Conservation (phyloP, 2,888 invertebrate species). For the Leptopilina syphax region DNA sequence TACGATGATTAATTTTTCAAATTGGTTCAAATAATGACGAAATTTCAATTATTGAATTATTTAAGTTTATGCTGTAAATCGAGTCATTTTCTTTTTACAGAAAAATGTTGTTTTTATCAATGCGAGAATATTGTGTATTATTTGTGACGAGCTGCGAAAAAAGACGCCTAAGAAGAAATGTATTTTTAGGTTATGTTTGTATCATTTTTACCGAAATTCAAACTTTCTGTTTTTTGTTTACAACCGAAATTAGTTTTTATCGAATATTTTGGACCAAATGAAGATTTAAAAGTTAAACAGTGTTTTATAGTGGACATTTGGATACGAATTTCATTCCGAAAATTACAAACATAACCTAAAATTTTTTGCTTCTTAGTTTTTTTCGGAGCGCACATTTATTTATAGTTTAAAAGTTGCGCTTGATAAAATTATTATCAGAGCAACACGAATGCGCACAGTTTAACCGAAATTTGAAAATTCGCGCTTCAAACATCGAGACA, state of each 20-base stretch:
- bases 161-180: too few species aligned
- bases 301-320: too few species aligned
- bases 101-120: slow-evolving; percentile 17
- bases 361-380: too few species aligned
- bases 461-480: not conserved
- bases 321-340: too few species aligned
- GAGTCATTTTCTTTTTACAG: not conserved
- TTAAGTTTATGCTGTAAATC: slow-evolving; percentile 28
- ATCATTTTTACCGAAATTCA: too few species aligned
- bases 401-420: slow-evolving; percentile 3
- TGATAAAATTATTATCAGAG: not conserved
- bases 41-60: not conserved
- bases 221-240: too few species aligned
- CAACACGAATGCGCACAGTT: not conserved
- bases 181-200: too few species aligned
- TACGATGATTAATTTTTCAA: not conserved
- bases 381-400: not conserved
- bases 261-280: too few species aligned
- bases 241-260: too few species aligned
- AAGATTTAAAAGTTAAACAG: too few species aligned
- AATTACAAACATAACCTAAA: too few species aligned
- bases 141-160: not conserved
- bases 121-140: slow-evolving; percentile 17
- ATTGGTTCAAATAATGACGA: not conserved
- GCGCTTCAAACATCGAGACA: too few species aligned